These are phyloP conservation scores for Nephrotoma appendiculata DNA, from an alignment of 2,888 invertebrate genomes.

Conservation along the genomic window DNA sequence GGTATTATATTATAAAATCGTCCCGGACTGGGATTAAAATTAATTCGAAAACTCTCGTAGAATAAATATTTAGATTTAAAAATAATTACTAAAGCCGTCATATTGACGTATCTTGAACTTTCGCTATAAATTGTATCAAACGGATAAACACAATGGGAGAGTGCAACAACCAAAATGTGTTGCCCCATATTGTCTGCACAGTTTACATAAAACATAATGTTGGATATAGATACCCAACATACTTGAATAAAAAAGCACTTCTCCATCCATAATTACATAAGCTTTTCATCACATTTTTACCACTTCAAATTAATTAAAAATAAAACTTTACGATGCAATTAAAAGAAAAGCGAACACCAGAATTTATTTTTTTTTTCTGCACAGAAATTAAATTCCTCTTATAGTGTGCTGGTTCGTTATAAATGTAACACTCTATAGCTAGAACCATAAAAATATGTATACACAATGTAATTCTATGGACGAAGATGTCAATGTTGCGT, in stretches of 20 bases:
- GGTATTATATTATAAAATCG: too few species aligned
- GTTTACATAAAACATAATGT: background rate
- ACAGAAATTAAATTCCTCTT: background rate
- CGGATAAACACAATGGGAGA: background rate
- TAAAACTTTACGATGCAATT: background rate
- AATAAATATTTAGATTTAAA: too few species aligned
- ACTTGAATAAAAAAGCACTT: background rate
- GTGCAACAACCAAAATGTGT: background rate
- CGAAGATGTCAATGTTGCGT: background rate
- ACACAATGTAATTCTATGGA: background rate
- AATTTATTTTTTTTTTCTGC: background rate
- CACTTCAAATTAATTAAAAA: background rate
- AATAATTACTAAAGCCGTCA: too few species aligned
- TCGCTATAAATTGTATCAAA: background rate
- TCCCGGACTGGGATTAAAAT: too few species aligned
- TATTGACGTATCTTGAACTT: too few species aligned
- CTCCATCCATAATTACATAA: background rate
- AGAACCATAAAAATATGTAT: background rate
- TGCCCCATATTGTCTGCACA: background rate
- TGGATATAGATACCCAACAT: background rate
- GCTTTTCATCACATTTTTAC: background rate
- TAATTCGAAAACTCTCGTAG: too few species aligned
- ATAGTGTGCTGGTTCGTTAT: background rate
- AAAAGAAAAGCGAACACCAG: background rate
- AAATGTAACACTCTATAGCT: background rate